phyloP scores from a whole-genome alignment of 92 coral and sea anemone genomes.

The Phenganax stokvisi region DNA sequence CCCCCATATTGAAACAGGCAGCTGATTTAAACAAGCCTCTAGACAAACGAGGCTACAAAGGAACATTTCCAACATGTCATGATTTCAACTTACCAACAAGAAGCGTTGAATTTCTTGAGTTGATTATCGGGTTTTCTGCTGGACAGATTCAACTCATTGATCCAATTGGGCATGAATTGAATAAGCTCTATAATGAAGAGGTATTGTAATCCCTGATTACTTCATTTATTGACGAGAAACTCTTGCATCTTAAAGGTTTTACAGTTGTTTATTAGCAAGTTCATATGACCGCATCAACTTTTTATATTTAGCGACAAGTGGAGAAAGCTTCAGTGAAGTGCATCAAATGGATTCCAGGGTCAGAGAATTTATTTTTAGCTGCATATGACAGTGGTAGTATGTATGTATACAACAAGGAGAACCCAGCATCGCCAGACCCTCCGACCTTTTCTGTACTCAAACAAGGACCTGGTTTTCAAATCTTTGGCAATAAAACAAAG shows the following conservation, averaged over 20 bases:
- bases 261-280: not conserved
- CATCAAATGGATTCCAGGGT: conserved; percentile 97
- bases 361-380: conserved; percentile 87
- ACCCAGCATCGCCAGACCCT: conserved; percentile 72
- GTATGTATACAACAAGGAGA: conserved; percentile 97
- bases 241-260: not conserved
- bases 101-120: conserved; percentile 80
- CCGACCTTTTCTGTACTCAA: conserved; percentile 83
- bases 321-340: conserved; percentile 90
- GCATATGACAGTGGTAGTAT: conserved; percentile 93
- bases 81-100: conserved; percentile 93
- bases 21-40: conserved; percentile 96
- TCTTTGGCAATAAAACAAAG: conserved; percentile 77
- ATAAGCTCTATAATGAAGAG: conserved; percentile 95
- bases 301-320: conserved; percentile 69
- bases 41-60: conserved; percentile 92
- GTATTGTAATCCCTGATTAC: conserved; percentile 31
- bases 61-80: conserved; percentile 96
- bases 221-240: not conserved
- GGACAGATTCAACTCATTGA: conserved; percentile 98
- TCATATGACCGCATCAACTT: not conserved
- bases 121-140: conserved; percentile 92
- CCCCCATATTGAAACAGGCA: conserved; percentile 51
- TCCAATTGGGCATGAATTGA: conserved; percentile 90
- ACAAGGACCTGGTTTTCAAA: conserved; percentile 91